Evolutionary conservation across 2,888 invertebrate genomes (phyloP).

Genomic region (Hipparchia semele): DNA sequence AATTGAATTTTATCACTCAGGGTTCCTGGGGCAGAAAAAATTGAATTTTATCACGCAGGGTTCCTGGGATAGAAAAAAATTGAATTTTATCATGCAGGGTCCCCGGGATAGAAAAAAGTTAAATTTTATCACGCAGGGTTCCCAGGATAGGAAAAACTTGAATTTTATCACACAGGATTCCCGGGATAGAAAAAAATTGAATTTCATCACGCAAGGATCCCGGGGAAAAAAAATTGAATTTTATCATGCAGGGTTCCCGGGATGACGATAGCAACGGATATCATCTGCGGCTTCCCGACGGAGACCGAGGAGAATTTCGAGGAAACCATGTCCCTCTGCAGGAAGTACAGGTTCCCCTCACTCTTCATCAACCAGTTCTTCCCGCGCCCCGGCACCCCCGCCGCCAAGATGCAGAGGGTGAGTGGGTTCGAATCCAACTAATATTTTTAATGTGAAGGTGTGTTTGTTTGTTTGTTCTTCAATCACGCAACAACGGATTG

Average conservation of each 20-base stretch:
- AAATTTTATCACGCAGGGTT: constrained; percentile 82
- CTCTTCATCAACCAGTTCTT: constrained; percentile 99
- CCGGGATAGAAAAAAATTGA: no score
- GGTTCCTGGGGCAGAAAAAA: constrained; percentile 89
- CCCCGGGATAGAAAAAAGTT: no score
- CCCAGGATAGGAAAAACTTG: constrained; percentile 83
- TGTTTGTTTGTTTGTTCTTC: no score
- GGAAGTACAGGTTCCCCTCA: constrained; percentile 94
- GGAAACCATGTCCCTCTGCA: constrained; percentile 92
- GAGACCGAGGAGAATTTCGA: constrained; percentile 96
- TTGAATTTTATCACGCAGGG: no score
- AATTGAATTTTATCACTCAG: constrained; percentile 63
- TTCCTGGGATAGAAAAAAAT: no score
- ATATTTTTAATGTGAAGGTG: no score
- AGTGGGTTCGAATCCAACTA: constrained; percentile 20
- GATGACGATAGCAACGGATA: constrained; percentile 97
- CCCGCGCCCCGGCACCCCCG: constrained; percentile 97
- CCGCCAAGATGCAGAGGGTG: constrained; percentile 91
- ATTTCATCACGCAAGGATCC: no score
- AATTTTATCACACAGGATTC: background rate
- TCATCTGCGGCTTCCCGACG: constrained; percentile 99
- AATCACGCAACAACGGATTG: no score
- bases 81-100: background rate
- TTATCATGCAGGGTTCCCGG: constrained; percentile 87
- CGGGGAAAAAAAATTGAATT: background rate